Evolutionary conservation across 2,113 vertebrate species (phyloP).

Genomic region (Calyptommatus sinebrachiatus): DNA sequence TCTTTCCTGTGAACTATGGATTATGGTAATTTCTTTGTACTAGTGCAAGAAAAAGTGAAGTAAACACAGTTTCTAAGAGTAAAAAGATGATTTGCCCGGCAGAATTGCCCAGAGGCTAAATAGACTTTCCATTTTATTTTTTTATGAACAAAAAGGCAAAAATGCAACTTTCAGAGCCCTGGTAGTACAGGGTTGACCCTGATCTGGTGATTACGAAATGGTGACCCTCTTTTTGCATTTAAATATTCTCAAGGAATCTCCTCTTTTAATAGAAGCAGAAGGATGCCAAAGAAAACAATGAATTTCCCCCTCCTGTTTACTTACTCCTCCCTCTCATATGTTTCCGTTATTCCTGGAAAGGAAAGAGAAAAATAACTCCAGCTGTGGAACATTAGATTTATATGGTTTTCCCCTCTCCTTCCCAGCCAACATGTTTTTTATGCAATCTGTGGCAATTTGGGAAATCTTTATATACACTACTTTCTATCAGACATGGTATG

Average conservation of each 20-base stretch:
- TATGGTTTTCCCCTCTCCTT: too few relatives aligned
- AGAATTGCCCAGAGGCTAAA: too few relatives aligned
- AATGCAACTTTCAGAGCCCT: background rate
- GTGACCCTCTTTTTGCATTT: background rate
- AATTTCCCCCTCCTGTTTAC: conserved; percentile 4
- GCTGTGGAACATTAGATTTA: background rate
- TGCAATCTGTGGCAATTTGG: too few relatives aligned
- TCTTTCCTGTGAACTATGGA: too few relatives aligned
- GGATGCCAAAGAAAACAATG: conserved; percentile 22
- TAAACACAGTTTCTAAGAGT: too few relatives aligned
- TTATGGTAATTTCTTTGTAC: too few relatives aligned
- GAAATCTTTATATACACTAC: too few relatives aligned
- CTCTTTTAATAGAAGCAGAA: background rate
- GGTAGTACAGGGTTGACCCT: too few relatives aligned
- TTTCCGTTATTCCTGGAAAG: conserved; percentile 1
- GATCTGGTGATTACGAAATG: background rate
- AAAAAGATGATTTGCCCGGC: too few relatives aligned
- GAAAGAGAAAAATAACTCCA: background rate
- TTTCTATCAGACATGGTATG: too few relatives aligned
- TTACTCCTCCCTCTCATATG: background rate
- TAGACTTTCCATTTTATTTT: background rate
- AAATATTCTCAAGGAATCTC: background rate
- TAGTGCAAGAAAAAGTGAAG: too few relatives aligned
- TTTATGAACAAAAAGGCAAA: background rate
- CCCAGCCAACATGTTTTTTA: too few relatives aligned